Evolutionary conservation across 2,888 invertebrate genomes (phyloP).

Genomic region (Orthosia gracilis): DNA sequence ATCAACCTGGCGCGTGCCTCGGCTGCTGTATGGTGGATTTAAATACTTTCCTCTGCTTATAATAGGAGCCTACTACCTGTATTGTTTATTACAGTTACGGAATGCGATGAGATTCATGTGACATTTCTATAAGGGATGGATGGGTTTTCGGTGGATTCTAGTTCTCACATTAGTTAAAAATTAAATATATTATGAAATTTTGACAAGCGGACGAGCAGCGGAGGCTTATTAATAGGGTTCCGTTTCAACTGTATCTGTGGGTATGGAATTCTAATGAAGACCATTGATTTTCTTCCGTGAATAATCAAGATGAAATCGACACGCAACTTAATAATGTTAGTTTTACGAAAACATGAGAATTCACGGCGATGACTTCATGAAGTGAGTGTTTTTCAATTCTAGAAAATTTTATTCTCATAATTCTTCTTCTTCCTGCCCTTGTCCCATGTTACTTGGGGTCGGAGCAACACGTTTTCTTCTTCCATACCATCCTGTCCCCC

Average conservation of each 20-base stretch:
- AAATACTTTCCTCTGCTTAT: constrained; percentile 69
- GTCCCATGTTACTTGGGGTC: too few relatives aligned
- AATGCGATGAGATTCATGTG: constrained; percentile 30
- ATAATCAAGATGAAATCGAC: too few relatives aligned
- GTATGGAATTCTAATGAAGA: too few relatives aligned
- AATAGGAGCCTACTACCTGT: constrained; percentile 58
- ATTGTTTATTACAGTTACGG: constrained; percentile 34
- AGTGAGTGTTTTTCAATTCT: neutral
- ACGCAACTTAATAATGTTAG: neutral
- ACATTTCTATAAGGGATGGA: constrained; percentile 4
- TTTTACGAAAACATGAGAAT: neutral
- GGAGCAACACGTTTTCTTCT: too few relatives aligned
- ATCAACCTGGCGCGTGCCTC: constrained; percentile 75
- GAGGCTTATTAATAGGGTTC: too few relatives aligned
- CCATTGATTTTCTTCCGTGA: too few relatives aligned
- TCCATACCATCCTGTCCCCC: too few relatives aligned
- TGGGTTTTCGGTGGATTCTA: neutral
- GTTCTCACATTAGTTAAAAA: neutral
- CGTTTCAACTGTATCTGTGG: too few relatives aligned
- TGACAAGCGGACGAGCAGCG: too few relatives aligned
- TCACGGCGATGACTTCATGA: neutral
- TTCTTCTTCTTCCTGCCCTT: too few relatives aligned
- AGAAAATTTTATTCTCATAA: too few relatives aligned
- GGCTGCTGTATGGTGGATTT: constrained; percentile 76
- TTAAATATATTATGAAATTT: too few relatives aligned